Percentiles rank a stretch among this genome's conserved stretches.
Conservation (phyloP, 2,888 invertebrate species). For the Ischnus inquisitorius region DNA sequence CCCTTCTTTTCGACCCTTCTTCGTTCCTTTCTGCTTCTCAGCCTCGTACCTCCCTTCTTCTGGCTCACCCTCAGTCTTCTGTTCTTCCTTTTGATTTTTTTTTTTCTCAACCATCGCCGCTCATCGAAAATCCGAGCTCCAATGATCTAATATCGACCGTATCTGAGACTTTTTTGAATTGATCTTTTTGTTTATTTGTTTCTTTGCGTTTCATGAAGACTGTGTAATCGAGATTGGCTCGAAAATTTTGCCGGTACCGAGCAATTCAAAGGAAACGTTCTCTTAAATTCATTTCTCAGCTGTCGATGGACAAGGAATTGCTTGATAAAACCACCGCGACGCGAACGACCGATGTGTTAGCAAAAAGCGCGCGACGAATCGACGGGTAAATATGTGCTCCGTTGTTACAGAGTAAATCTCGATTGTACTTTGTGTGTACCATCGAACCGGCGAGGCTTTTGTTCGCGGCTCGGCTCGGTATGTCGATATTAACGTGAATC, state of each 20-base stretch:
- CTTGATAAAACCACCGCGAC: background rate
- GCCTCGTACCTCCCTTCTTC: slow-evolving; percentile 27
- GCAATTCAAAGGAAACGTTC: background rate
- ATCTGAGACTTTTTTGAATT: background rate
- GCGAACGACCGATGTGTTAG: slow-evolving; percentile 17
- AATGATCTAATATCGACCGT: slow-evolving; percentile 34
- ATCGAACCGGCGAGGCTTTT: slow-evolving; percentile 64
- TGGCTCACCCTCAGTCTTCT: slow-evolving; percentile 38
- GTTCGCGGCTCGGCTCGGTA: slow-evolving; percentile 67
- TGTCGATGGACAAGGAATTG: background rate
- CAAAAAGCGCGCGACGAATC: slow-evolving; percentile 76
- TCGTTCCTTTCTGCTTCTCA: slow-evolving; percentile 48
- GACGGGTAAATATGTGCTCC: slow-evolving; percentile 78
- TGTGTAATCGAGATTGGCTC: background rate
- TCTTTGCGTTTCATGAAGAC: background rate
- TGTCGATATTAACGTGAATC: slow-evolving; percentile 80
- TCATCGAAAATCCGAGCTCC: background rate
- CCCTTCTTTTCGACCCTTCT: slow-evolving; percentile 64
- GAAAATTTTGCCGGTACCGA: background rate
- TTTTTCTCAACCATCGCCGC: background rate
- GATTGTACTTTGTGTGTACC: slow-evolving; percentile 30
- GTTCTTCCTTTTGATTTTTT: background rate
- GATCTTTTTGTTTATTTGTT: slow-evolving; percentile 20
- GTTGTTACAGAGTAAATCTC: slow-evolving; percentile 43
- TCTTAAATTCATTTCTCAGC: background rate